A percentile compares a stretch with the other conserved stretches of the same genome.
Conservation (phyloP, 1,140 invertebrate genomes). For the Augochlora pura region DNA sequence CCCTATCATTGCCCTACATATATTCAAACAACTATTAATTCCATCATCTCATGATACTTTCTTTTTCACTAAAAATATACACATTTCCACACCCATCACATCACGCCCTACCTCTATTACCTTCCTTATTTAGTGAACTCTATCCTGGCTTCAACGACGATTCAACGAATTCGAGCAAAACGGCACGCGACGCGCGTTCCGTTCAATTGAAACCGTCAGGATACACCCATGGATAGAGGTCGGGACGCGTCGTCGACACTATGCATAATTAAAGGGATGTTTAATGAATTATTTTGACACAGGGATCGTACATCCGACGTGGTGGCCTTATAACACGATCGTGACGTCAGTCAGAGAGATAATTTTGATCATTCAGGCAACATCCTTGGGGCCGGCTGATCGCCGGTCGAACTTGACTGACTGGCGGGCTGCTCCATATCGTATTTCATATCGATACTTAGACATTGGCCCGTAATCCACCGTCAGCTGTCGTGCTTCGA, state of each 20-base stretch:
- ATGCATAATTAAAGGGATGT: constrained; percentile 15
- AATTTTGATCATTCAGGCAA: constrained; percentile 36
- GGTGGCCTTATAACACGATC: constrained; percentile 19
- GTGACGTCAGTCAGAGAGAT: constrained; percentile 18
- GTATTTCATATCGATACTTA: constrained; percentile 44
- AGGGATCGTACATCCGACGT: constrained; percentile 6
- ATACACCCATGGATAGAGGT: not conserved
- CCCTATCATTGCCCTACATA: too few species aligned
- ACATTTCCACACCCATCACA: too few species aligned
- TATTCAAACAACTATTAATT: too few species aligned
- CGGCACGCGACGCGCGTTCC: too few species aligned
- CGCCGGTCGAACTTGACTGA: constrained; percentile 23
- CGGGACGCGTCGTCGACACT: not conserved
- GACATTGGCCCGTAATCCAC: constrained; percentile 15
- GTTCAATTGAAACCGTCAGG: not conserved
- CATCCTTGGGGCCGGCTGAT: not conserved
- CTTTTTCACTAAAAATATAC: too few species aligned
- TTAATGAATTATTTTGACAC: constrained; percentile 24
- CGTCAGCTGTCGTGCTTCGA: constrained; percentile 10
- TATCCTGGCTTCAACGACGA: too few species aligned
- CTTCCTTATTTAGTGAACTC: too few species aligned
- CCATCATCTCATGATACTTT: too few species aligned
- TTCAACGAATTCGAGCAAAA: too few species aligned
- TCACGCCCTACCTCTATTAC: too few species aligned
- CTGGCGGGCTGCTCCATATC: constrained; percentile 3